Evolutionary conservation across 2,113 vertebrate species (phyloP).

Genomic region (Mohoua ochrocephala): DNA sequence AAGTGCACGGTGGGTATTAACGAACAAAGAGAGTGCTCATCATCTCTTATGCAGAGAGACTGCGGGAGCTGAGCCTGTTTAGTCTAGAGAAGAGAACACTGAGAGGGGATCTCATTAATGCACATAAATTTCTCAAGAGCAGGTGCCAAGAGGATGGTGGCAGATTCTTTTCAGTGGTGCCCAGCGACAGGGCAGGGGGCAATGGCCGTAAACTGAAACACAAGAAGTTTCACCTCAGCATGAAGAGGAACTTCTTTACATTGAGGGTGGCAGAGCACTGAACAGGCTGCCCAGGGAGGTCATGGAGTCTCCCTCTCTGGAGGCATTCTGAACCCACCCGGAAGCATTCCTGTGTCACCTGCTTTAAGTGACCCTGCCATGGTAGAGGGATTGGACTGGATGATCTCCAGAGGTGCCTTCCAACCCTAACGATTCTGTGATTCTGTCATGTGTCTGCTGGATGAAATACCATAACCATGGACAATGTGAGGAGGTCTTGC

Average conservation of each 20-base stretch:
- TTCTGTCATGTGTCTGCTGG: neutral
- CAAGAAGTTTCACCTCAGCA: neutral
- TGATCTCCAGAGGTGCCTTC: neutral
- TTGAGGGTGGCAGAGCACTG: neutral
- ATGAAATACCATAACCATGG: neutral
- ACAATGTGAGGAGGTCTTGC: neutral
- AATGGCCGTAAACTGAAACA: neutral
- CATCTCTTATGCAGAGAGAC: neutral
- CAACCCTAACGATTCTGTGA: neutral
- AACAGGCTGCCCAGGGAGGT: neutral
- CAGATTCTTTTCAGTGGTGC: neutral
- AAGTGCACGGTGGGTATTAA: neutral
- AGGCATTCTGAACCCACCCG: neutral
- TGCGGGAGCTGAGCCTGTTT: neutral
- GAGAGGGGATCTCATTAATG: neutral
- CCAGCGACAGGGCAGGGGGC: neutral
- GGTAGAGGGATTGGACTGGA: neutral
- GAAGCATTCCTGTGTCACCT: neutral
- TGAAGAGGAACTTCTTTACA: neutral
- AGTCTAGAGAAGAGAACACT: neutral
- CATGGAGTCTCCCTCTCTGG: neutral
- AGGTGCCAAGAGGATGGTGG: neutral
- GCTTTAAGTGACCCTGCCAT: neutral
- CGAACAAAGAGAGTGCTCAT: neutral
- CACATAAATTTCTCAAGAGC: neutral